Conservation (phyloP, 2,113 vertebrate species). For the Diadophis punctatus region DNA sequence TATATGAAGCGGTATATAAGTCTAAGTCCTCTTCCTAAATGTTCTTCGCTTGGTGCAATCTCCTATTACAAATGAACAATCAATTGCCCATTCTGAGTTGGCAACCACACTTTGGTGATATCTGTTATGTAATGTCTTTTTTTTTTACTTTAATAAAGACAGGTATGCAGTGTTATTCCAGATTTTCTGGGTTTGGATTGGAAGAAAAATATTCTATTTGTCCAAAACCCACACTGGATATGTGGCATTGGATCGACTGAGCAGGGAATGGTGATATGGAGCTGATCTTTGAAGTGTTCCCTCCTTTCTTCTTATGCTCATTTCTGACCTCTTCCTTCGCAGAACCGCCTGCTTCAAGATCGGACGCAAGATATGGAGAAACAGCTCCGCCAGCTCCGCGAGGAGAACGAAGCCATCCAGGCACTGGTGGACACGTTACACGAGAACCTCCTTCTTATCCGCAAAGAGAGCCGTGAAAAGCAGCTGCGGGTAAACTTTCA, state of each 20-base stretch:
- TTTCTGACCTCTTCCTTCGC: not conserved
- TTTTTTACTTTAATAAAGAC: not conserved
- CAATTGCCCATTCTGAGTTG: not conserved
- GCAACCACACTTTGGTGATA: not conserved
- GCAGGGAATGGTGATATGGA: too few species aligned
- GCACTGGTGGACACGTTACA: slow-evolving; percentile 43
- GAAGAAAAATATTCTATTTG: not conserved
- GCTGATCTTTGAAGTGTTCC: not conserved
- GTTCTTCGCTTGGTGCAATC: not conserved
- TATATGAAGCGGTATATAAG: not conserved
- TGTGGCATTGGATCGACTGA: not conserved
- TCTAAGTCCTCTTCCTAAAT: not conserved
- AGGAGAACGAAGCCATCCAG: slow-evolving; percentile 50
- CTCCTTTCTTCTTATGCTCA: not conserved
- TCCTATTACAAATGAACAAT: not conserved
- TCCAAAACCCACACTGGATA: not conserved
- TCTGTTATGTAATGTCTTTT: not conserved
- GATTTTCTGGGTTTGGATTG: not conserved
- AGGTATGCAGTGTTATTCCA: not conserved
- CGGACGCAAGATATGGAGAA: slow-evolving; percentile 58
- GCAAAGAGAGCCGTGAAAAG: slow-evolving; percentile 44
- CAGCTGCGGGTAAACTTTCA: slow-evolving; percentile 36
- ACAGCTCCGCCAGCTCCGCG: slow-evolving; percentile 49
- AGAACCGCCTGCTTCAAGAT: slow-evolving; percentile 63
- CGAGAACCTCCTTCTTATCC: slow-evolving; percentile 52